Evolutionary conservation across 92 coral and sea anemone species (phyloP).

Genomic region (Hydrozoanthus gracilis): DNA sequence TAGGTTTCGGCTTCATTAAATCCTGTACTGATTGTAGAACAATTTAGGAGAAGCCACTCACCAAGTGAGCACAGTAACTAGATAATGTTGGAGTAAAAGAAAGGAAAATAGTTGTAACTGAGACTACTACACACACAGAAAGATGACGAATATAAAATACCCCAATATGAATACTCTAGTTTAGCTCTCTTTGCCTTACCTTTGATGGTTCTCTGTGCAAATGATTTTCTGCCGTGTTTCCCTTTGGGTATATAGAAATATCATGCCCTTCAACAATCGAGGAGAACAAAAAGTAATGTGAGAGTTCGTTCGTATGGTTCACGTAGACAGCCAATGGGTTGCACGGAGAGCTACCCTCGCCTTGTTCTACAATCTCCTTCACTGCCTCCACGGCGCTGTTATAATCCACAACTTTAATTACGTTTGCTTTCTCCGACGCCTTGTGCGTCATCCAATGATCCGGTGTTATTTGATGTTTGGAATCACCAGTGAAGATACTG

Average conservation of each 20-base stretch:
- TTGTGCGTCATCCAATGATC: constrained; percentile 30
- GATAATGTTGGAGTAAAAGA: too few species aligned
- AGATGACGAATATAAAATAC: too few species aligned
- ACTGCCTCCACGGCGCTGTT: constrained; percentile 73
- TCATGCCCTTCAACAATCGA: constrained; percentile 71
- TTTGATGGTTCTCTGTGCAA: neutral
- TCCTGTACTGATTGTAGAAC: too few species aligned
- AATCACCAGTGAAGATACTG: constrained; percentile 74
- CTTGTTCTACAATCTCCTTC: constrained; percentile 65
- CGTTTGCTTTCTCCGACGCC: constrained; percentile 47
- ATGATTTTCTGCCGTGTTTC: neutral
- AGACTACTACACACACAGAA: too few species aligned
- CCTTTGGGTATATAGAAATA: constrained; percentile 35
- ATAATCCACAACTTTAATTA: constrained; percentile 62
- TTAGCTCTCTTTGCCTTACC: neutral
- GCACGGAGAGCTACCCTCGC: constrained; percentile 85
- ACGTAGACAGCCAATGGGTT: constrained; percentile 71
- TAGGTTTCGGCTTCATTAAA: too few species aligned
- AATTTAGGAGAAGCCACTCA: too few species aligned
- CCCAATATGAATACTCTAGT: neutral
- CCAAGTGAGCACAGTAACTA: too few species aligned
- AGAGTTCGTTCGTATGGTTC: constrained; percentile 53
- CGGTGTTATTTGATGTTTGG: constrained; percentile 42
- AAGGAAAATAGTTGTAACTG: too few species aligned
- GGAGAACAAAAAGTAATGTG: constrained; percentile 76